A percentile compares a stretch with the other conserved stretches of the same genome.
These are phyloP conservation scores for Serinus canaria DNA, from an alignment of 2,113 vertebrate genomes.

Conservation along the genomic window DNA sequence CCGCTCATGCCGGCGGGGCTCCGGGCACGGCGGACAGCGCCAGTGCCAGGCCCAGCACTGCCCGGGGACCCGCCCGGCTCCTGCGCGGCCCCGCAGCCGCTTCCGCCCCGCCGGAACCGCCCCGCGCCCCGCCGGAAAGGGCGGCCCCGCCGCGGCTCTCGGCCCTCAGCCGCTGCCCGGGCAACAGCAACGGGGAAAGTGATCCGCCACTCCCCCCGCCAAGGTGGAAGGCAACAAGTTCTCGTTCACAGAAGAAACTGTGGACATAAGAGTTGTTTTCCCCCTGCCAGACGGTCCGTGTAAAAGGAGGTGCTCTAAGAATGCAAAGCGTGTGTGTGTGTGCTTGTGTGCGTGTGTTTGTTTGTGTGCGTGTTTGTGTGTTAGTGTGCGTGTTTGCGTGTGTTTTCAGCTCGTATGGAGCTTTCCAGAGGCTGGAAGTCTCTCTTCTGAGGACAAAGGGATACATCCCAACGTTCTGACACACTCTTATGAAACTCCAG, in stretches of 20 bases:
- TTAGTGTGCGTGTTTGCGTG: background rate
- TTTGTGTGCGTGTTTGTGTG: too few relatives aligned
- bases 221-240: fast-evolving
- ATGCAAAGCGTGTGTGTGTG: fast-evolving
- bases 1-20: too few relatives aligned
- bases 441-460: background rate
- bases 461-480: fast-evolving
- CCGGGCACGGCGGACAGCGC: too few relatives aligned
- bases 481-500: too few relatives aligned
- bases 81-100: too few relatives aligned
- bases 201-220: fast-evolving
- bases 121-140: background rate
- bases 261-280: background rate
- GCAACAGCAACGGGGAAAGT: fast-evolving
- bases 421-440: background rate
- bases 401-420: fast-evolving
- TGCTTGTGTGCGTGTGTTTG: too few relatives aligned
- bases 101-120: too few relatives aligned
- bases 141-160: background rate
- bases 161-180: fast-evolving
- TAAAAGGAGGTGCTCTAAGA: fast-evolving
- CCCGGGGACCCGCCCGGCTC: too few relatives aligned
- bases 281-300: fast-evolving
- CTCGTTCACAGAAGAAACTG: too few relatives aligned
- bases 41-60: too few relatives aligned